phyloP scores from a whole-genome alignment of 2,888 invertebrate species.

The Brachyopa scutellaris region DNA sequence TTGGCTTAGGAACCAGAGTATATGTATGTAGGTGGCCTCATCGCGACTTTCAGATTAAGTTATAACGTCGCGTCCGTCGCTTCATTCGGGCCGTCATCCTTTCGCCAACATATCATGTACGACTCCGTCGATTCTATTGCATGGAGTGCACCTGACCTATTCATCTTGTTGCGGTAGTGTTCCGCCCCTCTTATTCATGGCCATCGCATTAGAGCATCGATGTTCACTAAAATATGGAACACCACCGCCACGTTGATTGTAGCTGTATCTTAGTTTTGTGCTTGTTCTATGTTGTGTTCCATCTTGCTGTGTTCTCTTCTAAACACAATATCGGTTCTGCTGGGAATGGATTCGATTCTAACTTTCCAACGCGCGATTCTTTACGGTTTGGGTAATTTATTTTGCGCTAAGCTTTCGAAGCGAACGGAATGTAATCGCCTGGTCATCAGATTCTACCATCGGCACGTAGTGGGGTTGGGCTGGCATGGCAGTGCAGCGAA shows the following conservation, averaged over 20 bases:
- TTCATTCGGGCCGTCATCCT: slow-evolving; percentile 52
- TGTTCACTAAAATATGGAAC: slow-evolving; percentile 67
- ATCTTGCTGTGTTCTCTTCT: not conserved
- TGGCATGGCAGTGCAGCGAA: not conserved
- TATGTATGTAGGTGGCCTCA: slow-evolving; percentile 47
- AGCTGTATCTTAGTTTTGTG: slow-evolving; percentile 60
- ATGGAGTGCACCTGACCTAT: slow-evolving; percentile 69
- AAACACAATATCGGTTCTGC: slow-evolving; percentile 10
- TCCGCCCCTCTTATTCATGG: slow-evolving; percentile 68
- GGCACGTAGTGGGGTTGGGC: slow-evolving; percentile 67
- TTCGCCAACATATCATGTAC: slow-evolving; percentile 68
- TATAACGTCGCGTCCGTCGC: slow-evolving; percentile 58
- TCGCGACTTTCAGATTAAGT: slow-evolving; percentile 68
- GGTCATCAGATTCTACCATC: slow-evolving; percentile 66
- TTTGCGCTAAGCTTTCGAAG: slow-evolving; percentile 64
- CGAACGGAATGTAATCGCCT: slow-evolving; percentile 69
- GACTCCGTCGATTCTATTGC: slow-evolving; percentile 29
- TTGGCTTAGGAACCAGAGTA: slow-evolving; percentile 19
- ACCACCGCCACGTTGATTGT: slow-evolving; percentile 37
- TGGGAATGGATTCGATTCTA: slow-evolving; percentile 50
- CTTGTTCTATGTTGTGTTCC: slow-evolving; percentile 54
- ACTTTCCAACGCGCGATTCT: slow-evolving; percentile 13
- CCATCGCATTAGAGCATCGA: slow-evolving; percentile 43
- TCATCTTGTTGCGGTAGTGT: slow-evolving; percentile 65
- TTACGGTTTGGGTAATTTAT: slow-evolving; percentile 67